Base-by-base conservation (phyloP, 2,797 vertebrate species). In the Bryconaethiops microstoma region DNA sequence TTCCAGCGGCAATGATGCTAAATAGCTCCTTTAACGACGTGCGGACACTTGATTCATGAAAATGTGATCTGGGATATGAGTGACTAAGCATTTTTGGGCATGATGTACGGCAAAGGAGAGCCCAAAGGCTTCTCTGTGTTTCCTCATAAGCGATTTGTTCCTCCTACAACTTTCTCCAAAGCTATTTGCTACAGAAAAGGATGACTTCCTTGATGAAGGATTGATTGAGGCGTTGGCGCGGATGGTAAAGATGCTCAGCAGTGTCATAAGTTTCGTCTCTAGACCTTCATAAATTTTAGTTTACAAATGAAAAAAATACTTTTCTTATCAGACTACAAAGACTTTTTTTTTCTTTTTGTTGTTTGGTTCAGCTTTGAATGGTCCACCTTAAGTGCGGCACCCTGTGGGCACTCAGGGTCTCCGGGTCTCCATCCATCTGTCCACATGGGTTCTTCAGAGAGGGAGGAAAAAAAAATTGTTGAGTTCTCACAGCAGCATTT, bases 1-100 rank as follows among this genome's bases (percentile, higher is more conserved):
- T 25, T 54, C 65, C 67, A 52, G 19, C 16, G 13, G 59, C 67
- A 63, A 77, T 70, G 48, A 71, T 39, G 19, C 59, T 76, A 63
- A 71, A 76, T 63, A 64, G 67, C 65, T 68, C 45, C 76, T 70
- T 40, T 70, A 81, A 76, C 35, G 55, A 63, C 9, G 16, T 21
- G 59, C 40, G 54, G 74, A 70, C 68, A 25, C 42, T 35, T 62
- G 35, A 60, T 76, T 77, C 80, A 81, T 72, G 59, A 62, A 71
- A 63, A 81, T 76, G 65, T 60, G 74, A 76, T 76, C n/a, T 12
- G 40, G 14, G 39, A 52, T 14, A 45, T 10, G 29, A 45, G 74
- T 74, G 75, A 78, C n/a, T 62, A 70, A 78, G 78, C 55, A 39
- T 48, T 77, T 78, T 84, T 55, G 45, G 17, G 8, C 55, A 23